Evolutionary conservation across 2,888 invertebrate genomes (phyloP), one percentile per base, ranked within the genome.

Genomic region (Mamestra brassicae): DNA sequence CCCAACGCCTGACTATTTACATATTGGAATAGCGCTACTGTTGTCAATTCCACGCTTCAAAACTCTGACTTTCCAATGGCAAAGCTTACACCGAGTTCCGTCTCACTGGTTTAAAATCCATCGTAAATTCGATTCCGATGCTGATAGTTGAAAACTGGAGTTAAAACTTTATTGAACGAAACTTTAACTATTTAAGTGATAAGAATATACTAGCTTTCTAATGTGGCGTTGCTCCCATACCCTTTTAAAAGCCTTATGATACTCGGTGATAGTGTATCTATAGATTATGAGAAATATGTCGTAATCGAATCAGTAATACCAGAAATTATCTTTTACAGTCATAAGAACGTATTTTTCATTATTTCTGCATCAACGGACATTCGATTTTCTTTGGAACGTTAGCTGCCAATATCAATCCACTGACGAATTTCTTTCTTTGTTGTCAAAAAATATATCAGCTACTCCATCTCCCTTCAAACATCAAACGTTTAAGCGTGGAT

Each of bases 1-100:
- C 73, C 68, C 62, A 78, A 64, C 74, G 64, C 67, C 66, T 76
- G 45, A 57, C 76, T 84, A 85, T 88, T 86, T 89, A 85, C 86
- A 86, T 84, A 85, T 71, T 72, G 76, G 81, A 87, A 84, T 73
- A 76, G 78, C 71, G 71, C 74, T 76, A 72, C 69, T 76, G 80
- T 78, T 88, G 87, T 87, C 81, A 84, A 81, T 78, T 76, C 74
- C 80, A 90, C 80, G 75, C 75, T 79, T 79, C 77, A 77, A 82
- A 85, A 79, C 64, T 74, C 55, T 34, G 72, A 71, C 63, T 71
- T 72, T 76, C 57, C 72, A 73, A 73, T 82, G 38, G 26, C 71
- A 66, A 61, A 82, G 55, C 76, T 68, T 74, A 74, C 61, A 69
- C 26, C 47, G 45, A 68, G 67, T 78, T 76, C 60, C 71, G 57